phyloP scores from a whole-genome alignment of 2,113 vertebrate species.

The Trogon surrucura region DNA sequence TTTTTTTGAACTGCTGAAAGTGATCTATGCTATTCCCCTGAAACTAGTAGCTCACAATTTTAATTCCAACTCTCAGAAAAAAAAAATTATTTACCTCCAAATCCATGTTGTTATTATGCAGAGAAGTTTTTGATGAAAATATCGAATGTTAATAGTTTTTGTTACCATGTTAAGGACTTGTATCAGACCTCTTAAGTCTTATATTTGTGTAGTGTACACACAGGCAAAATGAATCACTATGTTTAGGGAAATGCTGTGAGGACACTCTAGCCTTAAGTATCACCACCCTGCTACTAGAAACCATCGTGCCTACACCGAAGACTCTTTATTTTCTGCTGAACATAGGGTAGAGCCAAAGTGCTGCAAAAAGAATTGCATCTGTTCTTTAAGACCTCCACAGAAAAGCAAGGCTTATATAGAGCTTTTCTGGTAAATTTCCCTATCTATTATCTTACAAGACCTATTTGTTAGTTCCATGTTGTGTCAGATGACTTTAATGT shows the following conservation, averaged over 20 bases:
- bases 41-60: neutral
- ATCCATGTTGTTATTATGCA: neutral
- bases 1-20: neutral
- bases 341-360: neutral
- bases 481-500: conserved; percentile 42
- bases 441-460: neutral
- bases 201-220: neutral
- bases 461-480: conserved; percentile 10
- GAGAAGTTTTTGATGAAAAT: neutral
- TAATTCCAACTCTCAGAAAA: neutral
- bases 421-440: neutral
- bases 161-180: neutral
- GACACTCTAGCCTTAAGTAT: neutral
- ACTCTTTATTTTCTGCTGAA: neutral
- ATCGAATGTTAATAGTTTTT: neutral
- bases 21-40: neutral
- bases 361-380: neutral
- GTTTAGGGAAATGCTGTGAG: neutral
- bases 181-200: neutral
- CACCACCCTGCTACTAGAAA: neutral
- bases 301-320: neutral
- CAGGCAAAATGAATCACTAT: neutral
- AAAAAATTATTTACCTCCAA: neutral
- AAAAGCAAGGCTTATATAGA: neutral
- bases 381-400: neutral